Evolutionary conservation across 2,797 vertebrate genomes (phyloP).

Genomic region (Silurus aristotelis): DNA sequence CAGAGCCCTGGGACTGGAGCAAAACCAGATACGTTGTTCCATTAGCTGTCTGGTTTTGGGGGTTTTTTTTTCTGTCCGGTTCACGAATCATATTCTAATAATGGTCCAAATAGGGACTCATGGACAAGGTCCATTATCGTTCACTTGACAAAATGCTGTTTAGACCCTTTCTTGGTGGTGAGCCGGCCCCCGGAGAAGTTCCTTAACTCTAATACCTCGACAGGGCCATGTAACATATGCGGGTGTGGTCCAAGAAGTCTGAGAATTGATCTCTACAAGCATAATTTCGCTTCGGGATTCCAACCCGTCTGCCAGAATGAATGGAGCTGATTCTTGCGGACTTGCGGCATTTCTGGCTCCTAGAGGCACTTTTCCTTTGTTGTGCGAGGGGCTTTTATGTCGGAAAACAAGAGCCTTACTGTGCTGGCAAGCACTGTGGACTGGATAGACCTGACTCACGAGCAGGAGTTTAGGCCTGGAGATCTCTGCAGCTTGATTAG

Average conservation of each 20-base stretch:
- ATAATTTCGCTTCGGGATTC: slow-evolving; percentile 25
- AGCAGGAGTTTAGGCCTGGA: slow-evolving; percentile 37
- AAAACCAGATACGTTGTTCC: neutral
- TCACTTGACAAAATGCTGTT: neutral
- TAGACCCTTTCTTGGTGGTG: neutral
- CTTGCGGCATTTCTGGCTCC: slow-evolving; percentile 44
- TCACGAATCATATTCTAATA: neutral
- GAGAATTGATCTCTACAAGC: slow-evolving; percentile 1
- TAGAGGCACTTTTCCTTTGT: slow-evolving; percentile 45
- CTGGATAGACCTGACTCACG: slow-evolving; percentile 38
- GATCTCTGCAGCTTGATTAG: slow-evolving; percentile 24
- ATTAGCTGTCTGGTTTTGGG: neutral
- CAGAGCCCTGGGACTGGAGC: neutral
- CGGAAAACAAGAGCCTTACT: slow-evolving; percentile 47
- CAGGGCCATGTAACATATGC: neutral
- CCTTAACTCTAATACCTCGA: neutral
- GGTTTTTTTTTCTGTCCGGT: neutral
- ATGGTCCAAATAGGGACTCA: neutral
- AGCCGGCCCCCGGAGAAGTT: neutral
- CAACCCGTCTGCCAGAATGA: slow-evolving; percentile 34
- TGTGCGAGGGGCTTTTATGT: slow-evolving; percentile 48
- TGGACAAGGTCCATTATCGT: neutral
- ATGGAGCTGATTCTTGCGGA: slow-evolving; percentile 42
- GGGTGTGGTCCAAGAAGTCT: slow-evolving; percentile 7
- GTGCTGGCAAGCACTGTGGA: slow-evolving; percentile 40